Conservation (phyloP, 2,113 vertebrate species). For the Dermatemys mawii region DNA sequence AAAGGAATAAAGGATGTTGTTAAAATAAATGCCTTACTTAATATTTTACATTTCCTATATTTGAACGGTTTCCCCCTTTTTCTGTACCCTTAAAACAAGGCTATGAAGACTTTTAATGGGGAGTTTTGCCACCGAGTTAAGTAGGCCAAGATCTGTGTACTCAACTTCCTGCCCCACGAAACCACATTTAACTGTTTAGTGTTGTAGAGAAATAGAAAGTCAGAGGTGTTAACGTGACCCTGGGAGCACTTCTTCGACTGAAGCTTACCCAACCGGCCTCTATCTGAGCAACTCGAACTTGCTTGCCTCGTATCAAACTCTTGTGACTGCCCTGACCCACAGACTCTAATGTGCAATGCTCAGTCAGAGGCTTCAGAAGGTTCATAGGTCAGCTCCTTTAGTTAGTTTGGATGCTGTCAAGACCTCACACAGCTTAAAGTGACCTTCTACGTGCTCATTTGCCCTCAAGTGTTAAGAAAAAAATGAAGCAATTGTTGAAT, state of each 20-base stretch:
- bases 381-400: not conserved
- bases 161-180: not conserved
- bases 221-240: no score
- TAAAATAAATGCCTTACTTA: not conserved
- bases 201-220: not conserved
- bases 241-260: not conserved
- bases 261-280: not conserved
- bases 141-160: not conserved
- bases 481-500: not conserved
- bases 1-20: not conserved
- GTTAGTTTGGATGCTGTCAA: not conserved
- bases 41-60: not conserved
- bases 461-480: conserved; percentile 11
- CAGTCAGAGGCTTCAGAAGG: not conserved
- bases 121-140: not conserved
- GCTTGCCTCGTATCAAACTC: not conserved
- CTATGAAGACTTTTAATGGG: not conserved
- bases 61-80: not conserved
- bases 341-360: not conserved
- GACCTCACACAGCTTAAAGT: not conserved
- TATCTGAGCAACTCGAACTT: not conserved
- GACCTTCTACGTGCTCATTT: not conserved
- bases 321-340: not conserved
- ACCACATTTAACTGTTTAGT: not conserved
- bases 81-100: not conserved